Base-by-base conservation (phyloP, 2,797 vertebrate species). In the Rachycentron canadum region DNA sequence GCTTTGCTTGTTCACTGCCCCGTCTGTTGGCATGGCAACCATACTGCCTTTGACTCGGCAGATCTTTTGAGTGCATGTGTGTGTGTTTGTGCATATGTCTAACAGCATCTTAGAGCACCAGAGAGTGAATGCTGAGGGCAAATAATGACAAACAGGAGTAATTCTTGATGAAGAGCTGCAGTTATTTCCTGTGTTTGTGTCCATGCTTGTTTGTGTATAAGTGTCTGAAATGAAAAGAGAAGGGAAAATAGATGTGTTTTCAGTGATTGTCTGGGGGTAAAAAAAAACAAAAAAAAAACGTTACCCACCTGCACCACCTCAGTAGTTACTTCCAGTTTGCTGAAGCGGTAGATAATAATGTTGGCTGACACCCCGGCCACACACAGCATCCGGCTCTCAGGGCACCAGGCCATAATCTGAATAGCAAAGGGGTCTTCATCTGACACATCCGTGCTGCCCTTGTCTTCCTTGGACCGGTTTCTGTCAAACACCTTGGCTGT, bases 401-500 rank as follows among this genome's bases (percentile, higher is more conserved):
- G 95, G 91, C 98, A 99, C 97, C 97, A 99, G 30, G 97, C 95
- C 92, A 99, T 95, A 90, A 98, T 96, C 93, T 99, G 98, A 88
- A 99, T 96, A 93, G 98, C 98, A 41, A 97, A 99, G 0, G 98
- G 98, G 90, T 99, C 98, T 93, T 99, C 98, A 73, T 99, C 98
- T 66, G 97, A 97, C 81, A 96, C 96, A 71, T 99, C 98, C 0
- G 95, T 95, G 87, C 91, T 97, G 69, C 96, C 96, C 85, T 95
- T 97, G 85, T 99, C 98, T 66, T 99, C 98, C 93, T 97, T 98
- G 87, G 95, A 96, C 88, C 96, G 94, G 73, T 96, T 96, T 86
- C 98, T 98, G 95, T 99, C 98, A 92, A 99, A 99, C 78, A 99
- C 97, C 96, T 99, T 99, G 83, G 97, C 96, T 70, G 98, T 99